Base-by-base conservation (phyloP, 2,888 invertebrate genomes). In the Podabrus alpinus region DNA sequence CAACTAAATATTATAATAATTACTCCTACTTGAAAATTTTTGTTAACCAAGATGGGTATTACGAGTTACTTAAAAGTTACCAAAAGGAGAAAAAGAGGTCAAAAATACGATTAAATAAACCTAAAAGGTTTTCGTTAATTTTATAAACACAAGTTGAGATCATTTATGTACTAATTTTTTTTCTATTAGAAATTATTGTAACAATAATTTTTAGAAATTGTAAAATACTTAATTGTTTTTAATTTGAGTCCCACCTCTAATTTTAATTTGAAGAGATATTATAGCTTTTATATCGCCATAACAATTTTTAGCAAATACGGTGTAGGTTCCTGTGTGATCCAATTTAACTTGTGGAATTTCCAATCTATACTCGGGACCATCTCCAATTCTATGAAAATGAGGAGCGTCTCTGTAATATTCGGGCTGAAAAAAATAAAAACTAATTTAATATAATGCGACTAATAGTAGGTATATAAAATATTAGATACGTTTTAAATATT, bases 361-460 rank as follows among this genome's bases (percentile, higher is more conserved):
- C 83, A 96, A 89, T 9, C 94, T 91, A 86, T 95, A 96, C 84
- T 94, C 93, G 0, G 95, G 94, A 0, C 95, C 95, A 73, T 91
- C 92, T 19, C 92, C 95, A 13, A 93, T 88, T 60, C 93, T 89
- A 79, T 92, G 91, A 88, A 96, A 96, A 85, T 94, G 94, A 3
- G 92, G 90, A n/a, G 94, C 94, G 89, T 96, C 95, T 80, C 92
- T 92, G 86, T 96, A 95, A 84, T 95, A 95, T 84, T 95, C 95
- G 80, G 95, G 94, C 96, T 95, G 89, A 9, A 88, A 74, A 15
- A 16, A 62, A 10, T 60, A 60, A 15, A 60, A 60, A 17, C 3
- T 17, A 13, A 29, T 13, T 29, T 29, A 11, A 11, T 5, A 13
- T 29, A 5, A 5, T 13, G 4, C 29, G 29, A 29, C 11, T 29